These are phyloP conservation scores for Tragelaphus strepsiceros DNA, from an alignment of 2,113 vertebrate genomes.

Conservation along the genomic window DNA sequence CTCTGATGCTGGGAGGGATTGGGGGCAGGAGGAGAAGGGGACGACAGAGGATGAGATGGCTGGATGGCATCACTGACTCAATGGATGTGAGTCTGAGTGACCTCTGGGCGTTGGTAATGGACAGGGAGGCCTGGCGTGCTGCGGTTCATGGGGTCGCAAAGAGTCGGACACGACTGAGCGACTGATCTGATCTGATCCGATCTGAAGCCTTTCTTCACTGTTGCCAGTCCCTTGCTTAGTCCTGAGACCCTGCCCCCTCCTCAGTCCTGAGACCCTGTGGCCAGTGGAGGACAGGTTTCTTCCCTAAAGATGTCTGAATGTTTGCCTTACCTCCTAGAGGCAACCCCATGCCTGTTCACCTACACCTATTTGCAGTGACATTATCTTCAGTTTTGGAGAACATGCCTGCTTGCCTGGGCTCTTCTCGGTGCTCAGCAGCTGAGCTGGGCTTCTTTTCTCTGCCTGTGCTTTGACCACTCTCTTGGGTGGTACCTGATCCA, in stretches of 20 bases:
- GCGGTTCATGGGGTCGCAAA: too few species aligned
- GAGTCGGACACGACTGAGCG: too few species aligned
- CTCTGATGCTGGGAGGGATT: too few species aligned
- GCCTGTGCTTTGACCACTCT: not conserved
- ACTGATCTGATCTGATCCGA: too few species aligned
- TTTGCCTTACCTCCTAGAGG: not conserved
- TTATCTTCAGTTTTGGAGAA: not conserved
- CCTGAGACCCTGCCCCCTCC: not conserved
- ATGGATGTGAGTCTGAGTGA: too few species aligned
- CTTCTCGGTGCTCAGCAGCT: not conserved
- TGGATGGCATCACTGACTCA: too few species aligned
- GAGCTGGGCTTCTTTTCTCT: not conserved
- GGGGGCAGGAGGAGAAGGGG: too few species aligned
- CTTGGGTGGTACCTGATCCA: not conserved
- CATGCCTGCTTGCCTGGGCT: not conserved
- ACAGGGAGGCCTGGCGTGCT: too few species aligned
- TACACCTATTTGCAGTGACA: not conserved
- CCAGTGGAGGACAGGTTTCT: not conserved
- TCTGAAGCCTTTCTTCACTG: not conserved
- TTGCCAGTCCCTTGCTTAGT: not conserved
- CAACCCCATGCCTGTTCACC: not conserved
- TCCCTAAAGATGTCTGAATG: not conserved
- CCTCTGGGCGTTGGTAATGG: too few species aligned
- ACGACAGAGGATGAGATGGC: too few species aligned
- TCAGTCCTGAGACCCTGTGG: not conserved